Evolutionary conservation across 2,113 vertebrate genomes (phyloP).

Genomic region (Donacobius atricapilla): DNA sequence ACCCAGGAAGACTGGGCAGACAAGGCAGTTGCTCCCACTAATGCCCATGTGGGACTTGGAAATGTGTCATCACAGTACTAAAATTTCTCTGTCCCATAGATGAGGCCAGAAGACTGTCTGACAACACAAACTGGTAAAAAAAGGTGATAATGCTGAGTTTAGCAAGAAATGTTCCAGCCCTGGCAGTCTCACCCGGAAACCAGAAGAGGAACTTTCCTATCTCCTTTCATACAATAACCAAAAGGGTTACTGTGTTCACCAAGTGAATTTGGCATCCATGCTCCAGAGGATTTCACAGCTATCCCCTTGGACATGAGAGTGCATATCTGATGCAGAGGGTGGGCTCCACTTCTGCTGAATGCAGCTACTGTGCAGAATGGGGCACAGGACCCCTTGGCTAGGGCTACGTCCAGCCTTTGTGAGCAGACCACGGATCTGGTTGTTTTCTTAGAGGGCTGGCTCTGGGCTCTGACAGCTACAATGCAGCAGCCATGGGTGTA

Average conservation of each 20-base stretch:
- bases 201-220: background rate
- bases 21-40: background rate
- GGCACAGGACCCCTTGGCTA: background rate
- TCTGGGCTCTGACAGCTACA: background rate
- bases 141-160: background rate
- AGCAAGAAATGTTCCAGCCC: background rate
- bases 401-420: background rate
- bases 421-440: background rate
- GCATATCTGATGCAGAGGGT: background rate
- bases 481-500: fast-evolving
- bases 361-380: background rate
- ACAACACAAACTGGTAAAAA: background rate
- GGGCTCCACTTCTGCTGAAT: background rate
- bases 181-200: background rate
- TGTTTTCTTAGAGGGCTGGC: background rate
- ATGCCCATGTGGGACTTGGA: background rate
- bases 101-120: background rate
- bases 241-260: background rate
- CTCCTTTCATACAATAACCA: background rate
- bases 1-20: background rate
- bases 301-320: background rate
- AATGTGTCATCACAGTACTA: background rate
- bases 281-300: background rate
- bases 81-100: background rate
- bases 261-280: background rate